Conservation (phyloP, 2,113 vertebrate genomes). For the Oenanthe oenanthe region DNA sequence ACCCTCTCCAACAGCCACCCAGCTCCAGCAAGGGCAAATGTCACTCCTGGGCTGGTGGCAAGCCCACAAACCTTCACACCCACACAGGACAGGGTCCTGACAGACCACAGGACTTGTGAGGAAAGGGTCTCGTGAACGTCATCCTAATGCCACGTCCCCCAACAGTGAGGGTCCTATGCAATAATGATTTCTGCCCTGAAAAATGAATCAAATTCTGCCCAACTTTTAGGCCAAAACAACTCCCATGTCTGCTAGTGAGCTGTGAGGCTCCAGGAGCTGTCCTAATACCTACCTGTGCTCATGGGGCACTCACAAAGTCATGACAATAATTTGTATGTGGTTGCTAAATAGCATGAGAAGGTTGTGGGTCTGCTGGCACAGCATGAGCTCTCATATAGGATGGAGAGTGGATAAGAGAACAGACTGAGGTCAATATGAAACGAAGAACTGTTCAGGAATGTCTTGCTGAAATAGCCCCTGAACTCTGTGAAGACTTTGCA, state of each 20-base stretch:
- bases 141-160: neutral
- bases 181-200: neutral
- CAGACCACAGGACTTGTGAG: neutral
- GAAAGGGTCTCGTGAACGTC: fast-evolving
- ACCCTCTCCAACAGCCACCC: neutral
- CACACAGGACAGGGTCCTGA: neutral
- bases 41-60: neutral
- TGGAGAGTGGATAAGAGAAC: neutral
- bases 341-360: neutral
- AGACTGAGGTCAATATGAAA: neutral
- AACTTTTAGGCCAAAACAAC: neutral
- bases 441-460: neutral
- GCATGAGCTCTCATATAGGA: neutral
- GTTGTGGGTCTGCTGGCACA: neutral
- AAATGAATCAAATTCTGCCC: neutral
- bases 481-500: neutral
- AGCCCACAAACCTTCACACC: neutral
- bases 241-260: neutral
- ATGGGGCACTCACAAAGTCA: neutral
- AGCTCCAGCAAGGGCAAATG: neutral
- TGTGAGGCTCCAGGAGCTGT: neutral
- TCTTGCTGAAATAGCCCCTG: constrained; percentile 6
- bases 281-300: neutral
- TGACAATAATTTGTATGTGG: fast-evolving
- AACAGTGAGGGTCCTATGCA: neutral